Evolutionary conservation across 2,888 invertebrate genomes (phyloP), one percentile per base, ranked within the genome.

Genomic region (Tipula confusa): DNA sequence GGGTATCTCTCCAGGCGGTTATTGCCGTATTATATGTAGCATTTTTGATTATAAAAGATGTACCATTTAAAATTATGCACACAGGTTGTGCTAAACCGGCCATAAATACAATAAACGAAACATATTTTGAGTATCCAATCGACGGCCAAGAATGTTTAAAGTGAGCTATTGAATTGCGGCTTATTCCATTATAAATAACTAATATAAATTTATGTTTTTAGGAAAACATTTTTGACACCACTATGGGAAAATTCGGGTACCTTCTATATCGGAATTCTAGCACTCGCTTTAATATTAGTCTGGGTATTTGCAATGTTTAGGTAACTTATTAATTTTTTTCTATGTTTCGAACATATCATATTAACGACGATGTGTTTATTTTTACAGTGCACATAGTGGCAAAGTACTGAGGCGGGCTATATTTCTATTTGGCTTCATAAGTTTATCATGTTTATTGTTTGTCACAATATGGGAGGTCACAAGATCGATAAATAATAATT

Each of bases 251-350:
- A 89, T 86, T 64, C 64, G 64, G 64, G 64, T 9, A 88, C 89
- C 0, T 85, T 89, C 3, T 89, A 87, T 85, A 89, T 88, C 85
- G 89, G 89, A 1, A 85, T 89, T 18, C 85, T 90, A 84, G 86
- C 89, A 38, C 88, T 89, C 80, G 88, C 88, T 0, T 85, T 90
- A 79, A 87, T 89, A 83, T 87, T 88, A 13, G 85, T 90, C 24
- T 90, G 90, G 90, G 87, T 89, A 85, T 87, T 89, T 80, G 87
- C 88, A 2, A 89, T 89, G 88, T 85, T 89, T 85, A 89, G 89
- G 89, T 89, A 86, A 85, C 87, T 85, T 83, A 48, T 36, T 31
- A 83, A 83, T 82, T 29, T 82, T 80, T 82, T 81, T 33, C 31
- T 64, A n/a, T 80, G 33, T 18, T 43, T 83, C 13, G 1, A 29